Conservation (phyloP, 2,888 invertebrate species). For the Cataglyphis cursor region DNA sequence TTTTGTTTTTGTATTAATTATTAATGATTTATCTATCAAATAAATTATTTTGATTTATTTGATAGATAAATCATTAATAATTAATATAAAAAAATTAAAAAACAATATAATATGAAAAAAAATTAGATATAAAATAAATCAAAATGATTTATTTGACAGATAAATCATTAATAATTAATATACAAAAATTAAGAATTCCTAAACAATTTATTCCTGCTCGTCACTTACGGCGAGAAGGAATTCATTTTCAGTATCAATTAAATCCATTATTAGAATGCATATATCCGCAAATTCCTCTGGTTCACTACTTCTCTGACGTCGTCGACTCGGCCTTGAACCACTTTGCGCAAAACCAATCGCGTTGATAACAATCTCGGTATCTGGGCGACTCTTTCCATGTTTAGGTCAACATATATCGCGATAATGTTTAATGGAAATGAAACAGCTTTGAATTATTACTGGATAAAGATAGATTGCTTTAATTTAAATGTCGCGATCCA, state of each 20-base stretch:
- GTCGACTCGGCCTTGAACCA: conserved; percentile 69
- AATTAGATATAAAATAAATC: no score
- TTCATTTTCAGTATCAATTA: conserved; percentile 60
- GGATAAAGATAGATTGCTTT: neutral
- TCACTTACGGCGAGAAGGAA: conserved; percentile 15
- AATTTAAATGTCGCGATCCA: conserved; percentile 1
- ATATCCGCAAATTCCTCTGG: conserved; percentile 65
- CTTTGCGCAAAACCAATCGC: conserved; percentile 55
- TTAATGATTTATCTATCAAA: neutral
- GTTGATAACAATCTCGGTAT: conserved; percentile 20
- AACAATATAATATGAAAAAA: no score
- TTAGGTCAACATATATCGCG: conserved; percentile 8
- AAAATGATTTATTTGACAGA: no score
- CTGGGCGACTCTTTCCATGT: conserved; percentile 29
- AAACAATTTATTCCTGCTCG: no score
- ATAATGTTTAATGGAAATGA: conserved; percentile 1
- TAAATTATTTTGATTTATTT: neutral
- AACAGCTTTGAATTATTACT: neutral
- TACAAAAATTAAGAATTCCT: no score
- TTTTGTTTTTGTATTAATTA: neutral
- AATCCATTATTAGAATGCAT: conserved; percentile 48
- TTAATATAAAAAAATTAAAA: no score
- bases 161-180: no score
- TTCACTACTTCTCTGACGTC: conserved; percentile 68
- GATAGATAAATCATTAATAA: no score